Conservation (phyloP, 2,888 invertebrate species). For the Habrosyne pyritoides region DNA sequence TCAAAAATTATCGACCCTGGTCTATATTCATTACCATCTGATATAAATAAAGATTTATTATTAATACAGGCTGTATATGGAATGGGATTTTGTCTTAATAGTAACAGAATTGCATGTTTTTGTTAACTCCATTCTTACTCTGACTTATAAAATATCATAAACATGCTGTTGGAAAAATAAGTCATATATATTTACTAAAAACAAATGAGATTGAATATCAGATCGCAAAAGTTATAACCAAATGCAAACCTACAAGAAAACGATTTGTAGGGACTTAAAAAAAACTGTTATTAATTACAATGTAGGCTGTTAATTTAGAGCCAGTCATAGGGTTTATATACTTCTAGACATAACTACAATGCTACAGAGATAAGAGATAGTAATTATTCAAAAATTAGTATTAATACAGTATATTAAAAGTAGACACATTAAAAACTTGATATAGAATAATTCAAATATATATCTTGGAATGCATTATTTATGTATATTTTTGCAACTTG, state of each 20-base stretch:
- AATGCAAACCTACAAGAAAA: neutral
- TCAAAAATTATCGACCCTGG: too few species aligned
- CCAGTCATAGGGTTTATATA: neutral
- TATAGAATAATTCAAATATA: constrained; percentile 3
- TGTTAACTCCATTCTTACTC: neutral
- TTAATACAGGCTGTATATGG: too few species aligned
- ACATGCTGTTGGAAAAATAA: neutral
- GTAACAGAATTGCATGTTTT: neutral
- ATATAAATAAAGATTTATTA: too few species aligned
- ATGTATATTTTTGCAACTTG: constrained; percentile 4
- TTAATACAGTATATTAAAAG: neutral
- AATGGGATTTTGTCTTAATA: too few species aligned
- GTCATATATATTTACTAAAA: neutral
- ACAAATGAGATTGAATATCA: constrained; percentile 1
- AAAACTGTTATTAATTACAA: too few species aligned
- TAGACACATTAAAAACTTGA: neutral
- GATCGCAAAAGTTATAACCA: neutral
- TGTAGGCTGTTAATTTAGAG: too few species aligned
- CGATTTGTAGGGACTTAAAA: neutral
- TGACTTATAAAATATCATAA: neutral
- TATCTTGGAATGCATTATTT: constrained; percentile 4
- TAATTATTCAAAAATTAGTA: neutral
- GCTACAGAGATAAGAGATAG: neutral
- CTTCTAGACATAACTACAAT: neutral
- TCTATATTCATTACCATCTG: too few species aligned